A percentile compares a stretch with the other conserved stretches of the same genome.
Evolutionary conservation across 2,797 vertebrate genomes (phyloP).

Genomic region (Myoxocephalus aenaeus): DNA sequence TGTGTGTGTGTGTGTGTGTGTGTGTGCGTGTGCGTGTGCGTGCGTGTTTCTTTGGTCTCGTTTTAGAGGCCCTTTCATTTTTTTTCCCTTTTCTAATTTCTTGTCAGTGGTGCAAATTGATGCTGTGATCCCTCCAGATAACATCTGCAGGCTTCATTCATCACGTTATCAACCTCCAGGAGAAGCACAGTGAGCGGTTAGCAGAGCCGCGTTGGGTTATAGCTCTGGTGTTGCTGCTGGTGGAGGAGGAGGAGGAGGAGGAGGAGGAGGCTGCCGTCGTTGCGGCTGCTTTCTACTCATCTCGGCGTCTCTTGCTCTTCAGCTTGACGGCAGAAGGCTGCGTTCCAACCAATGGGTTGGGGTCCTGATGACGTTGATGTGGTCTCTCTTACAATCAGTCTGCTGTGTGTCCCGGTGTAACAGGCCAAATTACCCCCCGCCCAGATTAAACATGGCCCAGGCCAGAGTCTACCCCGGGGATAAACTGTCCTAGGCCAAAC

Average conservation of each 20-base stretch:
- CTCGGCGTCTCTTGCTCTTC: too few species aligned
- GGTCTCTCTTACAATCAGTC: too few species aligned
- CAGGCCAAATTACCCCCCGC: too few species aligned
- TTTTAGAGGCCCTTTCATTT: constrained; percentile 18
- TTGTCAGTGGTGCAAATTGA: constrained; percentile 72
- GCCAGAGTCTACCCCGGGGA: too few species aligned
- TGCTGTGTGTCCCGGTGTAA: too few species aligned
- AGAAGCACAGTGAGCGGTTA: constrained; percentile 39
- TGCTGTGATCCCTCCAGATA: constrained; percentile 59
- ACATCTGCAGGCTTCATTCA: constrained; percentile 47
- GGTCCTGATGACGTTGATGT: too few species aligned
- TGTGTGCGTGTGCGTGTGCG: constrained; percentile 32
- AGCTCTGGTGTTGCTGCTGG: background rate
- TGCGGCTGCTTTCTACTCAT: too few species aligned
- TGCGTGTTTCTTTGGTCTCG: constrained; percentile 15
- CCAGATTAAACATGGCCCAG: too few species aligned
- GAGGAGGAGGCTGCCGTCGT: too few species aligned
- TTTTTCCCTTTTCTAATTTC: constrained; percentile 47
- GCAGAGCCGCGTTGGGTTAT: constrained; percentile 29
- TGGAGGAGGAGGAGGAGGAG: background rate
- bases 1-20: constrained; percentile 24
- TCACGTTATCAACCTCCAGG: constrained; percentile 47
- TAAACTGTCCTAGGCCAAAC: too few species aligned
- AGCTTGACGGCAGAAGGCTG: too few species aligned
- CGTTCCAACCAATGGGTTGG: too few species aligned